A percentile compares a stretch with the other conserved stretches of the same genome.
Evolutionary conservation across 2,888 invertebrate species (phyloP).

Genomic region (Lomographa bimaculata): DNA sequence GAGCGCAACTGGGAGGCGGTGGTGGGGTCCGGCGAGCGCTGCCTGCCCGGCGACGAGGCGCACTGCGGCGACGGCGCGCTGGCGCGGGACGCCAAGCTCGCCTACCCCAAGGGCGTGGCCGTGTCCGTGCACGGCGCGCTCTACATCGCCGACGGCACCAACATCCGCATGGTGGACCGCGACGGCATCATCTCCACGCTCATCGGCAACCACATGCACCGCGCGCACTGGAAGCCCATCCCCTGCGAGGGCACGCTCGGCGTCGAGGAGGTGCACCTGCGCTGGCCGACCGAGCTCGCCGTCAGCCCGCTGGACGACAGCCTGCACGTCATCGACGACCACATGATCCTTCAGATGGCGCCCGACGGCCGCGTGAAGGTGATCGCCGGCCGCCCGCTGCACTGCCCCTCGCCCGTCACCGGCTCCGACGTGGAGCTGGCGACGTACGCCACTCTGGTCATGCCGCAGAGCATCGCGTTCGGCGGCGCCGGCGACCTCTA

Average conservation of each 20-base stretch:
- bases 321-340: conserved; percentile 97
- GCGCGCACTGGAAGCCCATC: conserved; percentile 96
- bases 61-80: conserved; percentile 98
- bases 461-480: conserved; percentile 97
- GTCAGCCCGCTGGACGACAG: conserved; percentile 97
- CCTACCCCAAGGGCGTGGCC: conserved; percentile 98
- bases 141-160: conserved; percentile 98
- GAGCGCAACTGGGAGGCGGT: conserved; percentile 97
- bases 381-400: conserved; percentile 95
- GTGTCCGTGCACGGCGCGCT: conserved; percentile 95
- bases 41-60: conserved; percentile 95
- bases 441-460: conserved; percentile 94
- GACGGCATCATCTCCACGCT: conserved; percentile 96
- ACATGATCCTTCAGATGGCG: conserved; percentile 96
- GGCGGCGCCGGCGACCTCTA: conserved; percentile 96
- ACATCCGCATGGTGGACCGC: conserved; percentile 95
- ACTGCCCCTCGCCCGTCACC: conserved; percentile 93
- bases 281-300: conserved; percentile 98
- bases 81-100: conserved; percentile 96
- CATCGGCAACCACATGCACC: conserved; percentile 96
- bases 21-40: conserved; percentile 97
- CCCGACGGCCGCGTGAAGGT: conserved; percentile 95
- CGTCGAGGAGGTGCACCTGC: conserved; percentile 95
- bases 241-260: conserved; percentile 96
- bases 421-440: conserved; percentile 94